These are phyloP conservation scores for Acropternis orthonyx DNA, from an alignment of 2,797 vertebrate genomes.

Conservation along the genomic window DNA sequence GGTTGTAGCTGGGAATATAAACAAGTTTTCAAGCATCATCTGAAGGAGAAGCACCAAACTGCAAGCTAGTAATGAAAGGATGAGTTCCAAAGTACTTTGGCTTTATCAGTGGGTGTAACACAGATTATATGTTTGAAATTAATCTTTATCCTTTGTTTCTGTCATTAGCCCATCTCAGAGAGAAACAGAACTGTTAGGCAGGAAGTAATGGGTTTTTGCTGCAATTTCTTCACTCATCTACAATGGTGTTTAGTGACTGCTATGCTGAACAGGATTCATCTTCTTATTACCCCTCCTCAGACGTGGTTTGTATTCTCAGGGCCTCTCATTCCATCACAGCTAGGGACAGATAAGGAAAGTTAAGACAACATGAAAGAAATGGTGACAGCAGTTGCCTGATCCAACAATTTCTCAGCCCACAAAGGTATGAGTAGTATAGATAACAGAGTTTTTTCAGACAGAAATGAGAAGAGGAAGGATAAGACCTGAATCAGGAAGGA, in stretches of 20 bases:
- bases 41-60: not conserved
- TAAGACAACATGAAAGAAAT: not conserved
- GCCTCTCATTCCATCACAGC: not conserved
- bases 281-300: not conserved
- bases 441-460: not conserved
- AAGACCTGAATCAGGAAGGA: not conserved
- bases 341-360: not conserved
- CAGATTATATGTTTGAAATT: not conserved
- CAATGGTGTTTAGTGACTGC: not conserved
- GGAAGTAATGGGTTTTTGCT: not conserved
- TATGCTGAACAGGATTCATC: not conserved
- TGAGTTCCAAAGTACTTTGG: not conserved
- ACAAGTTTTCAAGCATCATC: not conserved
- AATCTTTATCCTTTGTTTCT: not conserved
- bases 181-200: not conserved
- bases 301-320: not conserved
- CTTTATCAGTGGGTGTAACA: not conserved
- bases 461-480: not conserved
- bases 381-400: not conserved
- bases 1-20: not conserved
- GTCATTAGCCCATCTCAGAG: not conserved
- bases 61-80: not conserved
- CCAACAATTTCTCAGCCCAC: not conserved
- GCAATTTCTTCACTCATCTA: not conserved
- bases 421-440: not conserved